A percentile compares a stretch with the other conserved stretches of the same genome.
Evolutionary conservation across 2,113 vertebrate genomes (phyloP).

Genomic region (Amphiprion ocellaris): DNA sequence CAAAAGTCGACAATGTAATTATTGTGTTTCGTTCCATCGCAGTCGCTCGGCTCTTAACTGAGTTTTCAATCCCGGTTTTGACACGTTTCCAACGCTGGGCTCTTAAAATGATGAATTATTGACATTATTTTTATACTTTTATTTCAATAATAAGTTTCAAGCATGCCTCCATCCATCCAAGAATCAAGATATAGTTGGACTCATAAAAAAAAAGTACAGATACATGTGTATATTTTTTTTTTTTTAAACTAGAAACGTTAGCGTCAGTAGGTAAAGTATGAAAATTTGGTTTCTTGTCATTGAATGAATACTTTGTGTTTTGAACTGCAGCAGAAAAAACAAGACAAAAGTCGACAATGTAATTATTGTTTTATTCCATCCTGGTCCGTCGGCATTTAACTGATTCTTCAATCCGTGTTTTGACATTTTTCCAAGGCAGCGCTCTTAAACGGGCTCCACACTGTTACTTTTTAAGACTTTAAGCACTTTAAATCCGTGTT

Average conservation of each 20-base stretch:
- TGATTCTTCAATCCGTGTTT: slow-evolving; percentile 62
- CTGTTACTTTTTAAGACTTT: slow-evolving; percentile 73
- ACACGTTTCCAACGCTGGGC: slow-evolving; percentile 58
- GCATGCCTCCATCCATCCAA: too few species aligned
- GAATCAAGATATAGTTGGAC: too few species aligned
- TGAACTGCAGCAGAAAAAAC: neutral
- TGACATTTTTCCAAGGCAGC: slow-evolving; percentile 62
- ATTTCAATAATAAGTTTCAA: too few species aligned
- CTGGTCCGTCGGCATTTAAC: slow-evolving; percentile 49
- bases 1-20: slow-evolving; percentile 65
- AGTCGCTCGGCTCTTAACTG: slow-evolving; percentile 43
- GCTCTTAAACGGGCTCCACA: slow-evolving; percentile 58
- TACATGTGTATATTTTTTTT: too few species aligned
- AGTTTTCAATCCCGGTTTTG: slow-evolving; percentile 67
- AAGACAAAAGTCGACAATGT: slow-evolving; percentile 67
- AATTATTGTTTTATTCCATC: slow-evolving; percentile 54
- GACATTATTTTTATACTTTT: too few species aligned
- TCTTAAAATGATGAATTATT: slow-evolving; percentile 37
- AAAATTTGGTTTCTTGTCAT: too few species aligned
- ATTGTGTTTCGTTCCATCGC: slow-evolving; percentile 49
- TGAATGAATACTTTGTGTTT: slow-evolving; percentile 59
- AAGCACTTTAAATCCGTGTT: slow-evolving; percentile 71
- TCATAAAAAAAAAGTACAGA: too few species aligned
- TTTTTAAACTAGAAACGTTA: too few species aligned
- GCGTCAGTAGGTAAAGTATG: too few species aligned